Conservation (phyloP, 2,113 vertebrate species). For the Rynchops niger region DNA sequence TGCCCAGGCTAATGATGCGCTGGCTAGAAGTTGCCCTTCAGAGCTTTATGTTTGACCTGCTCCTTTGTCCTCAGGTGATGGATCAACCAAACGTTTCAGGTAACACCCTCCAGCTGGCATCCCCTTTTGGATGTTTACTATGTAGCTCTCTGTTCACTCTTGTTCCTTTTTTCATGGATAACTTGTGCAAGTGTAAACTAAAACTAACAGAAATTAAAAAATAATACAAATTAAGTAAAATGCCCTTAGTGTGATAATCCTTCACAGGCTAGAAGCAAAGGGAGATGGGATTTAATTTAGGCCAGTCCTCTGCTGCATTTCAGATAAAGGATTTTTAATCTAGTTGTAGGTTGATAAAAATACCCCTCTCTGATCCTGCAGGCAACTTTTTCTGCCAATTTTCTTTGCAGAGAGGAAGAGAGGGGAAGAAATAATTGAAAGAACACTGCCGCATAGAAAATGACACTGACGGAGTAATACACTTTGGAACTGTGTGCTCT, state of each 20-base stretch:
- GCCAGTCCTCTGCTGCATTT: constrained; percentile 72
- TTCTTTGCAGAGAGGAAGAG: constrained; percentile 67
- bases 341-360: constrained; percentile 74
- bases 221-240: constrained; percentile 27
- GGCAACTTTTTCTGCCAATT: constrained; percentile 75
- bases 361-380: constrained; percentile 71
- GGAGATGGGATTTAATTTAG: constrained; percentile 72
- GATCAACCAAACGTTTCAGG: neutral
- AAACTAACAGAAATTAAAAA: constrained; percentile 29
- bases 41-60: neutral
- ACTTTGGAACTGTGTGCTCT: constrained; percentile 25
- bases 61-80: neutral
- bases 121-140: neutral
- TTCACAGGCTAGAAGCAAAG: constrained; percentile 46
- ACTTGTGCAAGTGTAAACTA: neutral
- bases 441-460: constrained; percentile 58
- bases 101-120: neutral
- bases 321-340: constrained; percentile 76
- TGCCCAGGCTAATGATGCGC: neutral
- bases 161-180: neutral
- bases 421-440: constrained; percentile 71
- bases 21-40: neutral
- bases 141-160: neutral
- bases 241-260: neutral
- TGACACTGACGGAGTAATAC: constrained; percentile 34